Conservation (phyloP, 2,113 vertebrate genomes). For the Murina feae region DNA sequence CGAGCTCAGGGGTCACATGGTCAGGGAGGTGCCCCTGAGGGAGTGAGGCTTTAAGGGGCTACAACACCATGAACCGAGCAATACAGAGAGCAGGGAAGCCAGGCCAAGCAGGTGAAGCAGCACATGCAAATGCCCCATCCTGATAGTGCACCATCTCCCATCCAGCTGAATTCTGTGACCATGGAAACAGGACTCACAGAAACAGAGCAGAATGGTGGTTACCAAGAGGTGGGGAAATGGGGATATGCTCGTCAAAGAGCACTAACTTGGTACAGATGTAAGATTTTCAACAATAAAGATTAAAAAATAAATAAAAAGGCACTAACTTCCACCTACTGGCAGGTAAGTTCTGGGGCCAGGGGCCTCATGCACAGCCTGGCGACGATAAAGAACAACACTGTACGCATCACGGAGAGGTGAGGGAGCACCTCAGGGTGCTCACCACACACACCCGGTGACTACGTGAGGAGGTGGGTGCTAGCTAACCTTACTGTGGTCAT, state of each 20-base stretch:
- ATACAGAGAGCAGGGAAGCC: background rate
- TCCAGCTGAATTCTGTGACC: background rate
- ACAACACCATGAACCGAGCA: background rate
- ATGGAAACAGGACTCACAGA: background rate
- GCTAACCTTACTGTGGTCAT: background rate
- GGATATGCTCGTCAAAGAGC: background rate
- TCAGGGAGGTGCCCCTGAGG: background rate
- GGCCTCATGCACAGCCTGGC: background rate
- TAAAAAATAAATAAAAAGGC: too few relatives aligned
- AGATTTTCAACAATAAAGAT: too few relatives aligned
- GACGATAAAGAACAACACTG: background rate
- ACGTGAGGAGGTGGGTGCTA: background rate
- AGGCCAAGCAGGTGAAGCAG: too few relatives aligned
- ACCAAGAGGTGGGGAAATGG: background rate
- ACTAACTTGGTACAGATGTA: too few relatives aligned
- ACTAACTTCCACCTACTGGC: background rate
- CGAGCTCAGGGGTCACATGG: too few relatives aligned
- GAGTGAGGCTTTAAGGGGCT: background rate
- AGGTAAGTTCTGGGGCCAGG: background rate
- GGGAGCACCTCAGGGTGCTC: background rate
- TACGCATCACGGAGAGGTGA: background rate
- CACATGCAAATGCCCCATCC: background rate
- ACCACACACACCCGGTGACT: background rate
- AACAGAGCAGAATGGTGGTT: background rate
- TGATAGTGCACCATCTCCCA: background rate